Evolutionary conservation across 1,140 invertebrate genomes (phyloP), one percentile per base, ranked within the genome.

Genomic region (Idris sp.): DNA sequence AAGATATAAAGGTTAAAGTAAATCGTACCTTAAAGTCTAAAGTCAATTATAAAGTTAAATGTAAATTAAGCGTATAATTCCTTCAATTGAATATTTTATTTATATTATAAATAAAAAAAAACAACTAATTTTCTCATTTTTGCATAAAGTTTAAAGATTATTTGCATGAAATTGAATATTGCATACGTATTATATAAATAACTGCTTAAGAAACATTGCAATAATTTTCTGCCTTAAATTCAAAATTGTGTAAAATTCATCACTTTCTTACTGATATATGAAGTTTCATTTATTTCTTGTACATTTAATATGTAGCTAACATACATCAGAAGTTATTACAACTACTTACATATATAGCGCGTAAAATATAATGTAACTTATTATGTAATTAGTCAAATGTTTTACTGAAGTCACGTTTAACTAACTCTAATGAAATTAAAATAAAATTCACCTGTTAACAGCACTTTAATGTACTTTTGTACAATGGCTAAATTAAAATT

Each of bases 201-300:
- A n/a, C n/a, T n/a, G n/a, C n/a, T n/a, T n/a, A 15, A 7, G 41
- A 35, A 59, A 46, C 16, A 46, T 28, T 11, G 38, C 46, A 46
- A 13, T 46, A 36, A 3, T 26, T 48, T 59, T 59, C 25, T 11
- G 28, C 43, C 22, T 26, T 0, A 18, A 28, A 40, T 13, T 36
- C n/a, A 46, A 16, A 28, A 46, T 46, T 30, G 22, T 25, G 7
- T 26, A 35, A 28, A 26, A 48, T 59, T 36, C 30, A 59, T 59
- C 41, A 26, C 31, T 9, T 36, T 25, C 14, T 2, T 38, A 46
- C 46, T 38, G 38, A 59, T 36, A 18, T 11, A 59, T 31, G 22
- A 16, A 35, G 11, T 38, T 25, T 28, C 43, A 46, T 36, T 53
- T 64, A 35, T 26, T 18, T 44, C 38, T 14, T 10, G 18, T 13